A percentile compares a stretch with the other conserved stretches of the same genome.
phyloP scores from a whole-genome alignment of 2,888 invertebrate genomes.

The Leptodirus hochenwartii region DNA sequence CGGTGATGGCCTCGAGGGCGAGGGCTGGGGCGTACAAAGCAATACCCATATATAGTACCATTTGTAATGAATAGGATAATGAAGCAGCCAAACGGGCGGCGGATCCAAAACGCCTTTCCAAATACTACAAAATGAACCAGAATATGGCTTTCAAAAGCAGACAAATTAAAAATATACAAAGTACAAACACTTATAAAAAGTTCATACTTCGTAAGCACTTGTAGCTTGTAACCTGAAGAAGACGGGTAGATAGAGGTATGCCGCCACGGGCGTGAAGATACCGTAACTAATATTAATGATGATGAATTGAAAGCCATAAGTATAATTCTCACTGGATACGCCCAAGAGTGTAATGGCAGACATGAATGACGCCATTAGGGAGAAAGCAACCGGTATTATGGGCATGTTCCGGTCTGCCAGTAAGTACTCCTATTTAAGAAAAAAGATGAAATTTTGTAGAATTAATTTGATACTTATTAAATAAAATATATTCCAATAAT shows the following conservation, averaged over 20 bases:
- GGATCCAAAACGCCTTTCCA: conserved; percentile 72
- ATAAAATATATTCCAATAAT: conserved; percentile 4
- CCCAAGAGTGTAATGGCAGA: conserved; percentile 81
- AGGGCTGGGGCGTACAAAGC: conserved; percentile 88
- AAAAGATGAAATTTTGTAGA: conserved; percentile 7
- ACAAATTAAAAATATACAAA: too few relatives aligned
- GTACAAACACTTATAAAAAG: too few relatives aligned
- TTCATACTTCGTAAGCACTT: conserved; percentile 77
- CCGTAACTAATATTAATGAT: conserved; percentile 59
- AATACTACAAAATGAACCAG: conserved; percentile 39
- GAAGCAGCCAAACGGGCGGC: conserved; percentile 60
- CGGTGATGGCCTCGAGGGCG: conserved; percentile 72
- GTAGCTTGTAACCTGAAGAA: conserved; percentile 67
- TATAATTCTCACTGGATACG: conserved; percentile 74
- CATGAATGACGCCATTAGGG: conserved; percentile 87
- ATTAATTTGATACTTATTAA: conserved; percentile 7
- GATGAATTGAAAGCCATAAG: conserved; percentile 63
- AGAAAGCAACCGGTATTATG: conserved; percentile 65
- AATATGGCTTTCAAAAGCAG: neutral
- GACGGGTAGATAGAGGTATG: conserved; percentile 64
- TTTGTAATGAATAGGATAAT: conserved; percentile 70
- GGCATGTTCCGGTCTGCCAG: conserved; percentile 68
- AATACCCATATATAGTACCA: conserved; percentile 80
- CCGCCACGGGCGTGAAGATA: conserved; percentile 58
- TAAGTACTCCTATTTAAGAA: conserved; percentile 59